Evolutionary conservation across 2,113 vertebrate species (phyloP), one percentile per base, ranked within the genome.

Genomic region (Hydropotes inermis): DNA sequence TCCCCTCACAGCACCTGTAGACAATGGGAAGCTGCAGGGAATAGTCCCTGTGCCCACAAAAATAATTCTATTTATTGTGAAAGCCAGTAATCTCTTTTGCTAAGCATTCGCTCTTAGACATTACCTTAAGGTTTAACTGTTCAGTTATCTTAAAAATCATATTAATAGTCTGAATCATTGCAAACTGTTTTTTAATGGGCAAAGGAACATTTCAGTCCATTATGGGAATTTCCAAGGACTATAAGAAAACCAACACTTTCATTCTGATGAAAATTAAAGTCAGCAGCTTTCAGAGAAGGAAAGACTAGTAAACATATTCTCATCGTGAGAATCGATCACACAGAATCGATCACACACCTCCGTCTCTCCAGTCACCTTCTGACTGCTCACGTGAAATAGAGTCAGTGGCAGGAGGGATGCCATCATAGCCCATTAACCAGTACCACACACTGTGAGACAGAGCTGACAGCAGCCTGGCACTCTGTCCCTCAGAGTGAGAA

Each of bases 201-300:
- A 84, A 94, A 84, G 54, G 43, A 81, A 79, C 23, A 74, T 60
- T 94, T 92, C 36, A 82, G 58, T 14, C 39, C 45, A 17, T 61
- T 85, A 82, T 43, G 57, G 60, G 33, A 91, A 91, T 94, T 95
- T 83, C 84, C 86, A 91, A 93, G n/a, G 60, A 88, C 78, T 79
- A 36, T 7, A 87, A 96, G 82, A 95, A 96, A 93, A 95, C 43
- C 60, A 91, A 33, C 33, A 47, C 15, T 70, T 98, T 39, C 30
- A 86, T 70, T 83, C 28, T 85, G 64, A 82, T 83, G 87, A 91
- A 97, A 94, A 78, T 87, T 60, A 79, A 93, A 52, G 67, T 58
- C 86, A 45, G 83, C 93, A 82, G 86, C 55, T 86, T 82, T 89
- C 67, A 67, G 54, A 86, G 54, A 36, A 93, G 33, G 25, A 47